Base-by-base conservation (phyloP, 2,888 invertebrate species). In the Ctenicera cuprea region DNA sequence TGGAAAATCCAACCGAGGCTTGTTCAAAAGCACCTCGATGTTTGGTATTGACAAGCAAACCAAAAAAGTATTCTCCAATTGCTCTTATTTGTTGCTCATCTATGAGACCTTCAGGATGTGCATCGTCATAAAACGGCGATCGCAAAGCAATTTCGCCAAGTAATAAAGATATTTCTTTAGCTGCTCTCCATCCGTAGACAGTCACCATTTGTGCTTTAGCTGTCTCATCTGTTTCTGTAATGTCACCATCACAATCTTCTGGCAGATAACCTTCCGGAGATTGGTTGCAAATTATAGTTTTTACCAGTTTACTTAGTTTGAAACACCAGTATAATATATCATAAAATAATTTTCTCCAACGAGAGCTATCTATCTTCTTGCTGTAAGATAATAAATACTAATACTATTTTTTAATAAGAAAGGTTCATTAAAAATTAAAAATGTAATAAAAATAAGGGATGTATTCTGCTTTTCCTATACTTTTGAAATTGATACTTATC, bases 11-110 rank as follows among this genome's bases (percentile, higher is more conserved):
- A 11, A 95, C 92, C 83, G 95, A 95, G 0, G 96, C 97, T 86
- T 97, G 95, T 84, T 99, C 98, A 86, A 98, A 98, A n/a, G 98
- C 98, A 0, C 99, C 99, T 73, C 97, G 90, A 87, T 99, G 99
- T 85, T 96, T 95, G 0, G 96, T 95, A 84, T 92, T 91, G 0
- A 91, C 88, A 22, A 96, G 89, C 38, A 95, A 87, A 3, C 87
- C 82, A 0, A 92, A 90, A 82, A 94, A 92, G 82, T 93, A 92
- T 26, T 91, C 89, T 0, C 94, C 94, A 50, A 94, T 91, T 26
- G 85, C 81, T 0, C 87, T 73, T 62, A 94, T 84, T 81, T 92
- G 88, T 0, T 85, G 81, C 26, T 87, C 86, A 0, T 84, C 83
- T 37, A 93, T 81, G 5, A 90, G 83, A 16, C 88, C 88, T 18